Conservation (phyloP, 2,888 invertebrate genomes). For the Hoplodrina blanda region DNA sequence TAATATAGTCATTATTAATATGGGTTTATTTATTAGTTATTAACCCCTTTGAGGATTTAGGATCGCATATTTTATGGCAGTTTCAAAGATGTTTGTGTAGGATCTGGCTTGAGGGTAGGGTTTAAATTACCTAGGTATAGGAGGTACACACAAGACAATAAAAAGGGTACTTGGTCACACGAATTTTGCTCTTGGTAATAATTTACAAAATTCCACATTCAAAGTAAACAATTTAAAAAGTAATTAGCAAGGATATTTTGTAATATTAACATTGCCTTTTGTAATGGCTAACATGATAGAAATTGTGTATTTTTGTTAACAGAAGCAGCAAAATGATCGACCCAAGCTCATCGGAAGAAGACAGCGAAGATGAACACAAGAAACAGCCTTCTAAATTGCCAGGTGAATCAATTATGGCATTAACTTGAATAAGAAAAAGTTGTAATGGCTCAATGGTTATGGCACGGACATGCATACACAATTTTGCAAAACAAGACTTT, state of each 20-base stretch:
- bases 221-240: background rate
- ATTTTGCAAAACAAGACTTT: too few species aligned
- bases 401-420: slow-evolving; percentile 65
- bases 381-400: slow-evolving; percentile 86
- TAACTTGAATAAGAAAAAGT: too few species aligned
- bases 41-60: slow-evolving; percentile 7
- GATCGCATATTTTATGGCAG: slow-evolving; percentile 13
- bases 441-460: too few species aligned
- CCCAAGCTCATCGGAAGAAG: slow-evolving; percentile 98
- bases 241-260: too few species aligned
- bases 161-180: background rate
- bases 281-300: background rate
- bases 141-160: background rate
- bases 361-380: slow-evolving; percentile 97
- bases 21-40: slow-evolving; percentile 38
- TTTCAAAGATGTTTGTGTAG: slow-evolving; percentile 42
- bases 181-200: background rate
- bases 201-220: background rate
- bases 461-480: too few species aligned
- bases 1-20: slow-evolving; percentile 27
- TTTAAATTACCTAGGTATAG: background rate
- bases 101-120: background rate
- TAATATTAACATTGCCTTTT: background rate
- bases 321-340: slow-evolving; percentile 94
- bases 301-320: slow-evolving; percentile 26